phyloP scores from a whole-genome alignment of 2,113 vertebrate genomes.

The Sturnus vulgaris region DNA sequence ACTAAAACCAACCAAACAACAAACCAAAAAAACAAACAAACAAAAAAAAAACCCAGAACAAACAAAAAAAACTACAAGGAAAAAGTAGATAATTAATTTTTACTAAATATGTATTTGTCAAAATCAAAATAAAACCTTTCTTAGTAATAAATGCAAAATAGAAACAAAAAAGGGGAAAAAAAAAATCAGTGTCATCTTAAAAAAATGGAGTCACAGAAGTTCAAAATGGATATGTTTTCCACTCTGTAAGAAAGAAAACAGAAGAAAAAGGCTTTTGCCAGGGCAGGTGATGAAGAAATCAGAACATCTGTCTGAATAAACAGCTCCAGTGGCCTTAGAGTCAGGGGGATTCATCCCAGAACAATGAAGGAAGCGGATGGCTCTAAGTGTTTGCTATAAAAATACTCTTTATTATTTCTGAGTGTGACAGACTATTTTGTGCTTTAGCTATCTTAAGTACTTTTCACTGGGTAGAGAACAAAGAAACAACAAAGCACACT shows the following conservation, averaged over 20 bases:
- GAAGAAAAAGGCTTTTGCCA: not conserved
- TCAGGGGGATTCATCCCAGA: not conserved
- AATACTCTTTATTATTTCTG: not conserved
- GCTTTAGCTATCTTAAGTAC: not conserved
- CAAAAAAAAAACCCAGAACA: no score
- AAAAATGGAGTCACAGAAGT: not conserved
- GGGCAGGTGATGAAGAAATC: conserved; percentile 47
- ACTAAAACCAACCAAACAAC: no score
- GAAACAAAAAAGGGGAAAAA: not conserved
- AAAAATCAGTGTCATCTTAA: not conserved
- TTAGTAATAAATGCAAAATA: not conserved
- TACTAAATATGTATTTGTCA: not conserved
- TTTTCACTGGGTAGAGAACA: not conserved
- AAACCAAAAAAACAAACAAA: no score
- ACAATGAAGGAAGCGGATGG: not conserved
- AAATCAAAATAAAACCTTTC: not conserved
- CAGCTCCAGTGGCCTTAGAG: not conserved
- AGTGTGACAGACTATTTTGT: not conserved
- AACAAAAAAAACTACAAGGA: not conserved
- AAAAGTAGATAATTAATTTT: not conserved
- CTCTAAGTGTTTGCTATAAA: conserved; percentile 17
- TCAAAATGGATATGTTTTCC: conserved; percentile 30
- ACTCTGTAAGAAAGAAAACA: not conserved
- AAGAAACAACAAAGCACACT: not conserved
- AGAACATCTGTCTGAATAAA: conserved; percentile 29